These are phyloP conservation scores for Lasioglossum calceatum DNA, from an alignment of 2,888 invertebrate species.

Conservation along the genomic window DNA sequence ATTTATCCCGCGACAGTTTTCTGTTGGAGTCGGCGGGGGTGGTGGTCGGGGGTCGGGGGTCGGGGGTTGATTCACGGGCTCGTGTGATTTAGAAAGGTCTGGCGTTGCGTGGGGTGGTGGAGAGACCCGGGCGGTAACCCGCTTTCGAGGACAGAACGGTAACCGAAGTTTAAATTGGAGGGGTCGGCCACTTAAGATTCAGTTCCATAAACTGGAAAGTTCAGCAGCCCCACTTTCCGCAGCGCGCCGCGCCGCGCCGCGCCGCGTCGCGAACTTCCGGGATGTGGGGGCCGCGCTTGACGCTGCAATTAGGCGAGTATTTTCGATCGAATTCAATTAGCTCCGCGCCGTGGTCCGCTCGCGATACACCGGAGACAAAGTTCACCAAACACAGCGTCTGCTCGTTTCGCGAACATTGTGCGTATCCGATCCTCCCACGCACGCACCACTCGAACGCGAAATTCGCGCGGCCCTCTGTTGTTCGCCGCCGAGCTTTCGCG, in stretches of 20 bases:
- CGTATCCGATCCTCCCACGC: not conserved
- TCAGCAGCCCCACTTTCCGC: conserved; percentile 64
- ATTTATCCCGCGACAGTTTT: conserved; percentile 37
- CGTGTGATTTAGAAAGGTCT: conserved; percentile 13
- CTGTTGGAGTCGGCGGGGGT: not conserved
- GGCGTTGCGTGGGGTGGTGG: not conserved
- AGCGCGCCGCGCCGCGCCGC: conserved; percentile 6
- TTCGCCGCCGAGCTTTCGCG: not conserved
- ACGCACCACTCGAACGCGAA: not conserved
- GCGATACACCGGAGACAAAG: conserved; percentile 46
- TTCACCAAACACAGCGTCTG: conserved; percentile 21
- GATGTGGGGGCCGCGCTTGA: conserved; percentile 26
- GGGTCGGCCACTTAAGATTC: conserved; percentile 74
- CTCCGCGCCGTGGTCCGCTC: conserved; percentile 27
- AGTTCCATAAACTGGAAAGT: conserved; percentile 72
- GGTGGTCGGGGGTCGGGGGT: conserved; percentile 11
- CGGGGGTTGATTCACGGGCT: conserved; percentile 47
- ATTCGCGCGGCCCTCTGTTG: not conserved
- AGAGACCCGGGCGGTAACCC: conserved; percentile 53
- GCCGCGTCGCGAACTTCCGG: conserved; percentile 16
- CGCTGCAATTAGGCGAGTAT: conserved; percentile 72
- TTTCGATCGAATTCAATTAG: conserved; percentile 74
- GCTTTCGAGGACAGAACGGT: conserved; percentile 69
- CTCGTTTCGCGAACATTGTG: conserved; percentile 10
- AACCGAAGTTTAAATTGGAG: conserved; percentile 73